Percentiles rank a stretch among this genome's conserved stretches.
phyloP scores from a whole-genome alignment of 2,113 vertebrate genomes.

The Calidris pygmaea region DNA sequence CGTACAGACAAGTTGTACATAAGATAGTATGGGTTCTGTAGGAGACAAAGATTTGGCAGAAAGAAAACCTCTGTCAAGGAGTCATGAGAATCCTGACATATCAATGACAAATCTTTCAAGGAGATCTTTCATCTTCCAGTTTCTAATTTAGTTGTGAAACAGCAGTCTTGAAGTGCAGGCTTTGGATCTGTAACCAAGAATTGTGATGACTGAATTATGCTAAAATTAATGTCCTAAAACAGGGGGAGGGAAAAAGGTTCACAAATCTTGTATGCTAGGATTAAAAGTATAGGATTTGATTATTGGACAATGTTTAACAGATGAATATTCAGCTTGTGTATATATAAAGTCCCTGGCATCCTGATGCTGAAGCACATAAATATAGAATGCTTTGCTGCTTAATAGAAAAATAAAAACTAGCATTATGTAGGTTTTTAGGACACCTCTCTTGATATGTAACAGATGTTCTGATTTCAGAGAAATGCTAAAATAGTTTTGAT shows the following conservation, averaged over 20 bases:
- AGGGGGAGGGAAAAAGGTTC: accelerated
- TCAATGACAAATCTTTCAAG: neutral
- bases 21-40: neutral
- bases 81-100: neutral
- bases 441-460: neutral
- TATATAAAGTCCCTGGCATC: neutral
- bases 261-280: neutral
- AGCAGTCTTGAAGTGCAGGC: neutral
- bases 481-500: neutral
- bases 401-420: constrained; percentile 3
- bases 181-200: neutral
- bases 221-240: neutral
- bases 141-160: neutral
- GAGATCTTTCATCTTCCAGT: neutral
- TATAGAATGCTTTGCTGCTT: neutral
- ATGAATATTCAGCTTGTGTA: neutral
- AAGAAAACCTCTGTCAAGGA: neutral
- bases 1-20: neutral
- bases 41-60: neutral
- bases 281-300: neutral
- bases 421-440: constrained; percentile 42
- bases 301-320: neutral
- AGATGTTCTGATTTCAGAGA: neutral
- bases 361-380: neutral
- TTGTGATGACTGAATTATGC: neutral